Evolutionary conservation across 2,888 invertebrate species (phyloP).

Genomic region (Abrostola triplasia): DNA sequence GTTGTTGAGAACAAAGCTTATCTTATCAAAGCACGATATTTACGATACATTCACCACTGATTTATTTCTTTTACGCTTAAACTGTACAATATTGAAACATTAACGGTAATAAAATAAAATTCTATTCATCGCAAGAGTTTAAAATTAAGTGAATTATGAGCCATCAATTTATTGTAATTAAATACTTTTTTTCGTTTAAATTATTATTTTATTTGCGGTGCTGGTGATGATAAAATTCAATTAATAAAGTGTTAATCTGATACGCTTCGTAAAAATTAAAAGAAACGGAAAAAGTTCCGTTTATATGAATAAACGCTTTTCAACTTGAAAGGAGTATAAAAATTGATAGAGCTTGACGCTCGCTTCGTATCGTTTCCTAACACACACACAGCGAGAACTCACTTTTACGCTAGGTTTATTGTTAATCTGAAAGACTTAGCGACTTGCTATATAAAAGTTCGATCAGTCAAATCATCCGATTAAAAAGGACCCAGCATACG

Average conservation of each 20-base stretch:
- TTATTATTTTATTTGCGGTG: no score
- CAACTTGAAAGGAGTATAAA: background rate
- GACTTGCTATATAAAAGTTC: slow-evolving; percentile 6
- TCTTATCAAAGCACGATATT: slow-evolving; percentile 39
- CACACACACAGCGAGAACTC: background rate
- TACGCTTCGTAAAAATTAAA: slow-evolving; percentile 3
- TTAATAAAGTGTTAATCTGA: background rate
- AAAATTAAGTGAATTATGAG: no score
- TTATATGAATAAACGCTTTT: slow-evolving; percentile 7
- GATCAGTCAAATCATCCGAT: slow-evolving; percentile 17
- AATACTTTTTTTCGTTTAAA: no score
- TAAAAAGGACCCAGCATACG: slow-evolving; percentile 26
- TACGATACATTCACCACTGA: slow-evolving; percentile 32
- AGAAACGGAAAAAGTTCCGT: slow-evolving; percentile 4
- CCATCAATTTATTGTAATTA: no score
- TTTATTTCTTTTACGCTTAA: slow-evolving; percentile 42
- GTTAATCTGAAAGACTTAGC: slow-evolving; percentile 2
- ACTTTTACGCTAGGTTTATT: background rate
- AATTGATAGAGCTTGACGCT: background rate
- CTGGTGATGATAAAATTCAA: background rate
- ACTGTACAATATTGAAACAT: slow-evolving; percentile 15
- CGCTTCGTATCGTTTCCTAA: background rate
- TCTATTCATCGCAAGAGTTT: no score
- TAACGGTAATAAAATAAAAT: no score
- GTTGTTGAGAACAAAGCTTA: slow-evolving; percentile 41